Base-by-base conservation (phyloP, 2,797 vertebrate species). In the Neomorphus geoffroyi region DNA sequence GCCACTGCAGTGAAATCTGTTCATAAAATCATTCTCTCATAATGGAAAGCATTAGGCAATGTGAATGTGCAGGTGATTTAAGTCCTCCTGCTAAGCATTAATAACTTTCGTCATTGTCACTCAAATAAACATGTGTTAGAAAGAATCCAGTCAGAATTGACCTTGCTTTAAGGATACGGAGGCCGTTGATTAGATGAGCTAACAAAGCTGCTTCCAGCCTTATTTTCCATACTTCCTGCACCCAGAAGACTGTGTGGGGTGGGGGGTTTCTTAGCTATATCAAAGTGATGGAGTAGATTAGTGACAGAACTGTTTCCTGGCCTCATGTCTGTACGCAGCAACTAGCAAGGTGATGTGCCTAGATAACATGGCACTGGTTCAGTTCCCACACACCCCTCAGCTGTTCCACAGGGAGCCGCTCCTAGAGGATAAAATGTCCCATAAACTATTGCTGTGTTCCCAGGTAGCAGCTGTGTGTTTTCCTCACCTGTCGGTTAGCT, bases 401-500 rank as follows among this genome's bases (percentile, higher is more conserved):
- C 15, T 74, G 37, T 61, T 58, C 11, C 1, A 1, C 51, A 65
- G 51, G 64, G 35, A 83, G 50, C 37, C 28, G 23, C 32, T 77
- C 83, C 83, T 12, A 19, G 39, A 90, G 69, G 58, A 23, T 72
- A 58, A 65, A 92, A 80, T 14, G 46, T 64, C 57, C 74, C 41
- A 30, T 26, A 41, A 80, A 21, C 28, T 86, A 18, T 53, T 81
- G 33, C 62, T 87, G 51, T 6, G n/a, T 54, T 75, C 19, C 43
- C 86, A 61, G 5, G 3, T 23, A 60, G 46, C 64, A 81, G 22
- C 7, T 61, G 22, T 19, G 28, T 24, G 28, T 39, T 91, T 50
- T 81, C 37, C 98, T 98, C 94, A 99, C 99, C 98, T 99, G 98
- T 81, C 98, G 98, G 97, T 99, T 99, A 57, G 99, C 99, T 93